Evolutionary conservation across 2,797 vertebrate species (phyloP).

Genomic region (Clarias fuscus): DNA sequence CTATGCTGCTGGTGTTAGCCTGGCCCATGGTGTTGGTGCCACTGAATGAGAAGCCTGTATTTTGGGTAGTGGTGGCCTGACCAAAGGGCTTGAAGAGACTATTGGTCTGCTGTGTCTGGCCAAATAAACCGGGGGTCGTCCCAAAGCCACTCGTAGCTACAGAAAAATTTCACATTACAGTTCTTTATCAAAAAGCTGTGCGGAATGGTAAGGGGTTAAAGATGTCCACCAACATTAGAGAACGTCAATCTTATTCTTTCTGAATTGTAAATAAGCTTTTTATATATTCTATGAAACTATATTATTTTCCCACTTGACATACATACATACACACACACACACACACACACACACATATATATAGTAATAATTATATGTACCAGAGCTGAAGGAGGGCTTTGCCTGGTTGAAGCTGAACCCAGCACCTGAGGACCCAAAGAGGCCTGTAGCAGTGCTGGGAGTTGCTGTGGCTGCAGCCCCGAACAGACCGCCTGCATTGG

Average conservation of each 20-base stretch:
- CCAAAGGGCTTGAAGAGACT: slow-evolving; percentile 94
- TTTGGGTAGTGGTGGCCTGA: slow-evolving; percentile 82
- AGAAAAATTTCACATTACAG: background rate
- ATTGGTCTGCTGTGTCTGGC: slow-evolving; percentile 61
- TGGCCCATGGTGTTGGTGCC: slow-evolving; percentile 86
- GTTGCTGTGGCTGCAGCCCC: slow-evolving; percentile 79
- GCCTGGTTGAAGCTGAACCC: slow-evolving; percentile 88
- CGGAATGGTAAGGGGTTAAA: background rate
- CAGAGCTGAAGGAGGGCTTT: slow-evolving; percentile 86
- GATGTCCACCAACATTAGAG: background rate
- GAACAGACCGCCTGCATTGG: slow-evolving; percentile 80
- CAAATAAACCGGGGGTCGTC: slow-evolving; percentile 80
- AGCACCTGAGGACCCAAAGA: slow-evolving; percentile 85
- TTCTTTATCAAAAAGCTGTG: background rate
- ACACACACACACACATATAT: no score
- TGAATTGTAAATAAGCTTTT: background rate
- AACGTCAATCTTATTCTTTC: background rate
- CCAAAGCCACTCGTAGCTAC: slow-evolving; percentile 78
- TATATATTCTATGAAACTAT: background rate
- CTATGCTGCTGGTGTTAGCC: slow-evolving; percentile 88
- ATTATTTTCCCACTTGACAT: no score
- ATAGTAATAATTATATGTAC: slow-evolving; percentile 60
- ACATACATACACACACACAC: no score
- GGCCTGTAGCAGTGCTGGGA: slow-evolving; percentile 81
- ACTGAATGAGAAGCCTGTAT: slow-evolving; percentile 86